Base-by-base conservation (phyloP, 2,113 vertebrate genomes). In the Sylvicapra grimmia region DNA sequence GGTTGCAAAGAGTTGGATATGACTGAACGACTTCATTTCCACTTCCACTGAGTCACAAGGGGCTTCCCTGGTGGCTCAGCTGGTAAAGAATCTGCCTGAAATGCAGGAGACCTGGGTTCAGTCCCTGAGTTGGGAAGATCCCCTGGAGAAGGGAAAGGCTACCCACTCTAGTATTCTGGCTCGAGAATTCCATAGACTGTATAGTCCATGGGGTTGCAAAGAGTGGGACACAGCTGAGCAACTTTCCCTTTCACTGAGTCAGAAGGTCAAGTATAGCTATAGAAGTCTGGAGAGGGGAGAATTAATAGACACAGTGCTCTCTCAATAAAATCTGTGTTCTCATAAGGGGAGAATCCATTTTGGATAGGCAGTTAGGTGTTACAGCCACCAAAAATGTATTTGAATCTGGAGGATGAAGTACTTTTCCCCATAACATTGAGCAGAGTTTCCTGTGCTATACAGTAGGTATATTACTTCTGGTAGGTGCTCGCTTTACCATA, bases 281-380 rank as follows among this genome's bases (percentile, higher is more conserved):
- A 56, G 13, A 96, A 80, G 16, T 91, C 58, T 86, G 18, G 40
- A 77, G 27, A 94, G 31, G 12, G 56, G 16, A 89, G 49, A 51
- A 54, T 51, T 80, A 93, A 72, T 75, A 31, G 58, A 88, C 31
- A 65, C 1, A 85, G 58, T 6, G 7, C 29, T 54, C 25, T 90
- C 27, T 90, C 36, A 63, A 8, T 82, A 58, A 86, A 82, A 92
- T 86, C 25, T 83, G 54, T 80, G 19, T 91, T 86, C 40, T 91
- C 31, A 49, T 84, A 12, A 72, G 14, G 18, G 11, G n/a, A 83
- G 1, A 92, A 63, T 56, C 16, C 10, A n/a, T 72, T 68, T 91
- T 96, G 58, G 33, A 53, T 56, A 93, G 31, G 19, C 13, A 95
- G 53, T 11, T 68, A 54, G 40, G 33, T 94, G 27, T 86, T 36